These are phyloP conservation scores for Scaptodrosophila lebanonensis DNA, from an alignment of 1,140 invertebrate genomes.

Conservation along the genomic window DNA sequence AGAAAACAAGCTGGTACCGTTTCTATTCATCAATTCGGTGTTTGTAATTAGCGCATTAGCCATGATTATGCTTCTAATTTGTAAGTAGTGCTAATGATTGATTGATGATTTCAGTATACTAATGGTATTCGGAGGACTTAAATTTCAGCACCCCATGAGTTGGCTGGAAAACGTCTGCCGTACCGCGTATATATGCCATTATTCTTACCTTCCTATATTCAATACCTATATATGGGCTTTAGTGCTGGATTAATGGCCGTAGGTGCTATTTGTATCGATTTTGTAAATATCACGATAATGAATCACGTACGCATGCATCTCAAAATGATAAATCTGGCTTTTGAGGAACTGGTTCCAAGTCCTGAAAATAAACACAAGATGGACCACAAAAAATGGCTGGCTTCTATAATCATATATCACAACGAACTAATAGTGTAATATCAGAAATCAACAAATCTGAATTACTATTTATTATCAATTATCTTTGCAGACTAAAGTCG, in stretches of 20 bases:
- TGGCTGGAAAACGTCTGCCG: slow-evolving; percentile 53
- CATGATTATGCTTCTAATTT: slow-evolving; percentile 32
- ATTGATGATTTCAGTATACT: neutral
- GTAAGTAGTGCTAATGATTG: slow-evolving; percentile 17
- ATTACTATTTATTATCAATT: neutral
- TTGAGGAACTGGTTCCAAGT: slow-evolving; percentile 34
- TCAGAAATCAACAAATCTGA: neutral
- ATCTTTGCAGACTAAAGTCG: slow-evolving; percentile 36
- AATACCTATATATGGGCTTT: slow-evolving; percentile 49
- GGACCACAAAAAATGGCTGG: slow-evolving; percentile 28
- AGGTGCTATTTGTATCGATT: slow-evolving; percentile 47
- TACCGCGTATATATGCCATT: slow-evolving; percentile 47
- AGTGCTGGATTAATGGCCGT: slow-evolving; percentile 37
- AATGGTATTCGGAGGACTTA: neutral
- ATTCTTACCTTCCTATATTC: slow-evolving; percentile 7
- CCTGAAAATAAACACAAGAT: neutral
- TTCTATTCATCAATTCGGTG: slow-evolving; percentile 47
- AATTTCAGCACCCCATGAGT: slow-evolving; percentile 37
- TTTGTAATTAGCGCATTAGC: slow-evolving; percentile 28
- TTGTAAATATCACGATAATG: slow-evolving; percentile 58
- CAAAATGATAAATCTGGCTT: slow-evolving; percentile 52
- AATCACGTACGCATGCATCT: slow-evolving; percentile 62
- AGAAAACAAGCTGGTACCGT: slow-evolving; percentile 38
- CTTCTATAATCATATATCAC: slow-evolving; percentile 54
- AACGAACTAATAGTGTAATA: slow-evolving; percentile 46